Evolutionary conservation across 2,113 vertebrate genomes (phyloP).

Genomic region (Gila orcuttii): DNA sequence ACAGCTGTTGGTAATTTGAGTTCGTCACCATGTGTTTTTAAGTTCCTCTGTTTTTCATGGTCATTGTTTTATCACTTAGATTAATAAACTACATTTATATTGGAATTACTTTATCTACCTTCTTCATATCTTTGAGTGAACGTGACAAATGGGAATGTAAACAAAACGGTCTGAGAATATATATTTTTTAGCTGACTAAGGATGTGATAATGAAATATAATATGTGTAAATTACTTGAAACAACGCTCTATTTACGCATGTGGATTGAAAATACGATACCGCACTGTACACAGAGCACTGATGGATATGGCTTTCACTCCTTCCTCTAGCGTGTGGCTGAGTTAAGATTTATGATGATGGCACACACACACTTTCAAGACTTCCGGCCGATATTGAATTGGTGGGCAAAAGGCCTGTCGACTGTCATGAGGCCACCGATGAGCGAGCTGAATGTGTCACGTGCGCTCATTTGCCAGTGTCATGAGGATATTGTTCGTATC

Average conservation of each 20-base stretch:
- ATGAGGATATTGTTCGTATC: conserved; percentile 79
- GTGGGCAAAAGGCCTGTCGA: conserved; percentile 63
- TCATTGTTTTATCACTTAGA: no score
- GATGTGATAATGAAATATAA: neutral
- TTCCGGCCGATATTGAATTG: conserved; percentile 76
- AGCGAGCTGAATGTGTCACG: conserved; percentile 48
- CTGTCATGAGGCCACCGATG: neutral
- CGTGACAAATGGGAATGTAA: no score
- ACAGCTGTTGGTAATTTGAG: no score
- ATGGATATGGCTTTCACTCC: conserved; percentile 74
- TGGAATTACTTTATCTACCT: no score
- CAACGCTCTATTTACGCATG: no score
- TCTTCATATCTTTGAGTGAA: no score
- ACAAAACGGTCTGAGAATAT: no score
- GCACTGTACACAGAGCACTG: conserved; percentile 53
- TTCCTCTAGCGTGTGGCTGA: conserved; percentile 66
- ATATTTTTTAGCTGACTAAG: neutral
- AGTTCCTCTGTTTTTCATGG: no score
- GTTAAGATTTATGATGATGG: conserved; percentile 80
- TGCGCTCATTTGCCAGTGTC: conserved; percentile 61
- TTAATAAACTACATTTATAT: no score
- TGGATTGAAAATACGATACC: neutral
- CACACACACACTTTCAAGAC: conserved; percentile 70
- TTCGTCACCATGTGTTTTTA: no score
- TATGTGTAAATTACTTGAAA: neutral